Conservation (phyloP, 2,888 invertebrate species). For the Acanthosepion esculentum region DNA sequence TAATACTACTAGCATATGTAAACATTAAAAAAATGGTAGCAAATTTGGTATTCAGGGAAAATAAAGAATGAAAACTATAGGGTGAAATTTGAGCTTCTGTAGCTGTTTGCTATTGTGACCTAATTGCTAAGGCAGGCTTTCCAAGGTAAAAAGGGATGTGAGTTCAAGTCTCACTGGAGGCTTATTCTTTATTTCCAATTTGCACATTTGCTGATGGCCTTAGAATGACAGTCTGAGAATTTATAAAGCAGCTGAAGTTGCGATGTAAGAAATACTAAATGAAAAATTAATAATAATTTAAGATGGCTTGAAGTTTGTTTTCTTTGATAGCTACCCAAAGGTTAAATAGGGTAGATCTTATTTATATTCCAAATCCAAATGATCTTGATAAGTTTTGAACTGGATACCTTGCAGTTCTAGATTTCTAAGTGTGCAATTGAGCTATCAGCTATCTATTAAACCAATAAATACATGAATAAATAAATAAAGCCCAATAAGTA, state of each 20-base stretch:
- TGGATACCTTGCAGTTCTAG: not conserved
- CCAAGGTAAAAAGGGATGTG: not conserved
- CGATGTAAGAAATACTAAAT: not conserved
- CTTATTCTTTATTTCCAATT: not conserved
- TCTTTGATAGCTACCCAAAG: not conserved
- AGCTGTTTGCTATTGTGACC: not conserved
- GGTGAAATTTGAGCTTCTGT: not conserved
- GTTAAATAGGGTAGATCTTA: not conserved
- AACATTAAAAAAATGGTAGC: not conserved
- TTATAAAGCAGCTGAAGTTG: not conserved
- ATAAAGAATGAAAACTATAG: not conserved
- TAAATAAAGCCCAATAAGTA: not conserved
- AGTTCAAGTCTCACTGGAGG: not conserved
- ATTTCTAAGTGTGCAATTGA: not conserved
- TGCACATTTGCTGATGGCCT: not conserved
- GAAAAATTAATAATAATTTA: too few species aligned
- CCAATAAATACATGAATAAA: not conserved
- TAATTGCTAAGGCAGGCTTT: not conserved
- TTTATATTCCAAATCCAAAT: not conserved
- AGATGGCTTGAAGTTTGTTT: too few species aligned
- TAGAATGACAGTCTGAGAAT: not conserved
- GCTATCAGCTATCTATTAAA: not conserved
- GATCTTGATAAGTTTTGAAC: not conserved
- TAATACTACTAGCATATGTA: not conserved
- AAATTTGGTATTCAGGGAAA: not conserved